Percentiles rank a stretch among this genome's conserved stretches.
phyloP scores from a whole-genome alignment of 2,113 vertebrate genomes.

The Irena cyanogastra region DNA sequence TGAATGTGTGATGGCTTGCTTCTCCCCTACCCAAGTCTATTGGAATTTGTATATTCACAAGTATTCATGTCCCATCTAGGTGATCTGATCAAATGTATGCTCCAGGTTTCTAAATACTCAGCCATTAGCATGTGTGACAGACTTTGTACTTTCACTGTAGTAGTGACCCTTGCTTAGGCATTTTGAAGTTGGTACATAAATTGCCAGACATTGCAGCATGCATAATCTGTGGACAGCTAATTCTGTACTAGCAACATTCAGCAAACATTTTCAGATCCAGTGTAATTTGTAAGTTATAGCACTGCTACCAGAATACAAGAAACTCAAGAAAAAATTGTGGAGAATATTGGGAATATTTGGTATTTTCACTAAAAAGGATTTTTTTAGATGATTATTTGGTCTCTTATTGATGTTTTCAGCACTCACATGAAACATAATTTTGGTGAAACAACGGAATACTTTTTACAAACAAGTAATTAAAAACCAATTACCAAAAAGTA shows the following conservation, averaged over 20 bases:
- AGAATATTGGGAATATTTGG: background rate
- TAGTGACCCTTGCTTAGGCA: background rate
- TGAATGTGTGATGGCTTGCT: background rate
- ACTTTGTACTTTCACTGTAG: background rate
- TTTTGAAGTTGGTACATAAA: background rate
- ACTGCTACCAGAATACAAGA: background rate
- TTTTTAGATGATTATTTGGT: background rate
- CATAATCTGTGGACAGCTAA: background rate
- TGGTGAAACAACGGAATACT: background rate
- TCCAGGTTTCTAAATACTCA: background rate
- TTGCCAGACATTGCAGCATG: background rate
- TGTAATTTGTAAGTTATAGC: background rate
- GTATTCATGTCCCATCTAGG: background rate
- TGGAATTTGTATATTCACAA: background rate
- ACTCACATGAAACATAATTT: background rate
- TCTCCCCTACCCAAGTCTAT: background rate
- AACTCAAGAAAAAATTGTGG: background rate
- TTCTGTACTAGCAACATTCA: background rate
- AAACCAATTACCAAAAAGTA: conserved; percentile 18
- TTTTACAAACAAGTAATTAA: conserved; percentile 31
- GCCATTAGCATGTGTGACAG: background rate
- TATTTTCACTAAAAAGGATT: background rate
- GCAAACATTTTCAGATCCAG: background rate
- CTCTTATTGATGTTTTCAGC: background rate
- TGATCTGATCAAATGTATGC: background rate